A percentile compares a stretch with the other conserved stretches of the same genome.
Evolutionary conservation across 2,888 invertebrate genomes (phyloP).

Genomic region (Thalpophila matura): DNA sequence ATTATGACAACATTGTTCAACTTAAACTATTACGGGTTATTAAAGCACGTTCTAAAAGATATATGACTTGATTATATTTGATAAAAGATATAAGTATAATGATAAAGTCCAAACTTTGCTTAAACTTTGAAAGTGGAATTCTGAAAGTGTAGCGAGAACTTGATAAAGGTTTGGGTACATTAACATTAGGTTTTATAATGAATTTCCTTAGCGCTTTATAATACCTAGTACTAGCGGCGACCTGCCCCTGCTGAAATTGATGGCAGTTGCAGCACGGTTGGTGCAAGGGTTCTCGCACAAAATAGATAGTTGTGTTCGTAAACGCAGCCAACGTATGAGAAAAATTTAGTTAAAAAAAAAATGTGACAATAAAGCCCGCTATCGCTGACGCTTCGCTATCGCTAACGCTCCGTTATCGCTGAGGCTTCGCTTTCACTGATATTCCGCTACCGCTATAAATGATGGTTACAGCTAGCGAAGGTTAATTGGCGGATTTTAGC

Average conservation of each 20-base stretch:
- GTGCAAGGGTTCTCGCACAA: no score
- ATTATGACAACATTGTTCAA: slow-evolving; percentile 35
- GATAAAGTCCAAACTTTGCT: slow-evolving; percentile 42
- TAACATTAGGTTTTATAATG: background rate
- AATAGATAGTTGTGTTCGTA: no score
- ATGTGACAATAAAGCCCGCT: background rate
- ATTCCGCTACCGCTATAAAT: background rate
- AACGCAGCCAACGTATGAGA: no score
- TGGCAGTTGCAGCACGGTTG: no score
- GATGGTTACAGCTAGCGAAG: background rate
- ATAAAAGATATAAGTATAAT: slow-evolving; percentile 35
- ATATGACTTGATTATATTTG: slow-evolving; percentile 46
- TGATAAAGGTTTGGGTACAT: background rate
- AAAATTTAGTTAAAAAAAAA: no score
- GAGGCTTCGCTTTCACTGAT: background rate
- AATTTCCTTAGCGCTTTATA: background rate
- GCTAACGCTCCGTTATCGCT: background rate
- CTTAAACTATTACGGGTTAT: slow-evolving; percentile 34
- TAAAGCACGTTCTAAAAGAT: slow-evolving; percentile 35
- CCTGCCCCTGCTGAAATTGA: no score
- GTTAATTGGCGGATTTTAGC: background rate
- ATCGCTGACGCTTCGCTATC: background rate
- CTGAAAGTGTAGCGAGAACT: background rate
- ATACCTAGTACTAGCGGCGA: background rate
- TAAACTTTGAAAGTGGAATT: slow-evolving; percentile 27